Conservation (phyloP, 2,797 vertebrate genomes). For the Oreochromis mossambicus region DNA sequence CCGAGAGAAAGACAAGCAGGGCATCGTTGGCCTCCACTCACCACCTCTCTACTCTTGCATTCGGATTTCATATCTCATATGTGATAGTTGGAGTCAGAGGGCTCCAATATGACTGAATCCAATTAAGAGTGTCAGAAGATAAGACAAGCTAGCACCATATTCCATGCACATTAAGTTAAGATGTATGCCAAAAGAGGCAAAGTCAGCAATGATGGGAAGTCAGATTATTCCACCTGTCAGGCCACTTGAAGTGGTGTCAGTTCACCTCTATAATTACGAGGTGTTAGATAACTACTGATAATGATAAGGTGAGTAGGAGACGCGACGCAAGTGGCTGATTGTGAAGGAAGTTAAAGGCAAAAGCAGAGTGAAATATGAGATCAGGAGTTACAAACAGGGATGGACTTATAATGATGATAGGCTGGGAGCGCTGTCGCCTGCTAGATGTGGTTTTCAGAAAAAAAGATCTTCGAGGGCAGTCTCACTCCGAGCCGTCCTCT, state of each 20-base stretch:
- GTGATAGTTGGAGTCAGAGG: background rate
- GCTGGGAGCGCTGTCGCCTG: constrained; percentile 8
- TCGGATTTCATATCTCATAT: constrained; percentile 8
- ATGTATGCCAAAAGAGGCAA: background rate
- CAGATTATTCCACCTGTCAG: background rate
- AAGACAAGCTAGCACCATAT: background rate
- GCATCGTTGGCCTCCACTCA: constrained; percentile 26
- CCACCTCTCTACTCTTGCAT: constrained; percentile 14
- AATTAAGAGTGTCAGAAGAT: background rate
- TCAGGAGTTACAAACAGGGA: background rate
- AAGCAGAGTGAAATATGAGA: constrained; percentile 41
- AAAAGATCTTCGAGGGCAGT: background rate
- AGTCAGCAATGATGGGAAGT: background rate
- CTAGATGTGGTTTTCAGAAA: constrained; percentile 30
- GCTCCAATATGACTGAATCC: background rate
- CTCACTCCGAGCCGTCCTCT: background rate
- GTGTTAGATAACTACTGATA: constrained; percentile 14
- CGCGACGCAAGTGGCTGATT: constrained; percentile 12
- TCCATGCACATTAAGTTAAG: background rate
- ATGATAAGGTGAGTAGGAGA: constrained; percentile 31
- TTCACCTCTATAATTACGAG: constrained; percentile 20
- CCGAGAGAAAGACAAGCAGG: constrained; percentile 12
- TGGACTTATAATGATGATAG: constrained; percentile 40
- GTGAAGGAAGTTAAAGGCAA: constrained; percentile 18
- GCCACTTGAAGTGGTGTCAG: background rate